Percentiles rank a stretch among this genome's conserved stretches.
Conservation (phyloP, 2,113 vertebrate species). For the Python bivittatus region DNA sequence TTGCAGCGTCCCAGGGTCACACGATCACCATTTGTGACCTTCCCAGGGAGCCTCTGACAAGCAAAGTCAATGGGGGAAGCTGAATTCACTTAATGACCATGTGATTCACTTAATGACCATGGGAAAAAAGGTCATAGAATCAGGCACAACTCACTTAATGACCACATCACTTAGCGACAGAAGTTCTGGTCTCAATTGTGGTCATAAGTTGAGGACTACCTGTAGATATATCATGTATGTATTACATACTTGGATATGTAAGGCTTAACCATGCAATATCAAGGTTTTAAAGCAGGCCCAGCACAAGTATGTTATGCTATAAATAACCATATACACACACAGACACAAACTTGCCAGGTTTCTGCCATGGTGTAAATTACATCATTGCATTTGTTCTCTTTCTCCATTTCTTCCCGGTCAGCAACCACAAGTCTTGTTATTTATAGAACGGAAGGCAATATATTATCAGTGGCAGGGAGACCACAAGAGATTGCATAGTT, state of each 20-base stretch:
- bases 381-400: neutral
- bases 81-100: no score
- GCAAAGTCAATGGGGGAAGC: no score
- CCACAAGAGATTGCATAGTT: neutral
- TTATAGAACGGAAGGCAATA: neutral
- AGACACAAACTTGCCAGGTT: neutral
- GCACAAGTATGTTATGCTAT: neutral
- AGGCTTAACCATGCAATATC: neutral
- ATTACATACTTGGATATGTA: neutral
- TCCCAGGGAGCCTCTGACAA: no score
- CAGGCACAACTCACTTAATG: no score
- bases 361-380: neutral
- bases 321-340: neutral
- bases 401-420: neutral
- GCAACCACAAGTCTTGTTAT: neutral
- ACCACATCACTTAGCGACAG: no score
- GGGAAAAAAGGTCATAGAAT: no score
- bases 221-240: neutral
- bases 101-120: no score
- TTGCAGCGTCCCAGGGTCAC: no score
- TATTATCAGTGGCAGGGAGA: slow-evolving; percentile 21
- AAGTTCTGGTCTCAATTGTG: no score
- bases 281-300: neutral
- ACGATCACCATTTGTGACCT: no score
- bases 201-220: no score